Base-by-base conservation (phyloP, 1,140 invertebrate genomes). In the Harlomillsia oculata region DNA sequence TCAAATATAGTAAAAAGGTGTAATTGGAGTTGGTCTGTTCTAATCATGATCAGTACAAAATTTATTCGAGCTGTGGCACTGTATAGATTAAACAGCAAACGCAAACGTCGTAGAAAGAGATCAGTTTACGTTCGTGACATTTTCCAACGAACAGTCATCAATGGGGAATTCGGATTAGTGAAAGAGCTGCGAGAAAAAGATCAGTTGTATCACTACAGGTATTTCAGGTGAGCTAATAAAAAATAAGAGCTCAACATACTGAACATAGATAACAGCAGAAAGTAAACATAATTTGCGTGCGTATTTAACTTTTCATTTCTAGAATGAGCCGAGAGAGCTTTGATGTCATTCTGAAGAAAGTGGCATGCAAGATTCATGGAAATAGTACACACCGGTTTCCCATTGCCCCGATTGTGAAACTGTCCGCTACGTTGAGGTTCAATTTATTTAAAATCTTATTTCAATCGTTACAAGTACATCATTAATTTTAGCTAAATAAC, bases 291-390 rank as follows among this genome's bases (percentile, higher is more conserved):
- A n/a, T n/a, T n/a, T n/a, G n/a, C n/a, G n/a, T n/a, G n/a, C n/a
- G n/a, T n/a, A n/a, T n/a, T n/a, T n/a, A n/a, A n/a, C n/a, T n/a
- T n/a, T n/a, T n/a, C n/a, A 32, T 32, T 18, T 49, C 34, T 34
- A 2, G 46, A 39, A 52, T 52, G 49, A n/a, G 2, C 20, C 37
- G 40, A 52, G 18, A 52, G 3, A 37, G 20, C 25, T 52, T 52
- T 14, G 32, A 39, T 13, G 18, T 21, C 11, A 52, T 52, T 40
- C 32, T 52, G 9, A 23, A 55, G 2, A 45, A 46, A 9, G 25
- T 55, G 2, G 1, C 9, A 25, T 1, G 14, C 5, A 21, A 28
- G 14, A 23, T 55, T 1, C 11, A 2, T 14, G 43, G 37, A 32
- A 5, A 1, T 2, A 3, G 1, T 4, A 55, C 41, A 5, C 53